Percentiles rank a stretch among this genome's conserved stretches.
Conservation (phyloP, 53 echinoderm and acorn worm genomes). For the Echinometra lucunter region DNA sequence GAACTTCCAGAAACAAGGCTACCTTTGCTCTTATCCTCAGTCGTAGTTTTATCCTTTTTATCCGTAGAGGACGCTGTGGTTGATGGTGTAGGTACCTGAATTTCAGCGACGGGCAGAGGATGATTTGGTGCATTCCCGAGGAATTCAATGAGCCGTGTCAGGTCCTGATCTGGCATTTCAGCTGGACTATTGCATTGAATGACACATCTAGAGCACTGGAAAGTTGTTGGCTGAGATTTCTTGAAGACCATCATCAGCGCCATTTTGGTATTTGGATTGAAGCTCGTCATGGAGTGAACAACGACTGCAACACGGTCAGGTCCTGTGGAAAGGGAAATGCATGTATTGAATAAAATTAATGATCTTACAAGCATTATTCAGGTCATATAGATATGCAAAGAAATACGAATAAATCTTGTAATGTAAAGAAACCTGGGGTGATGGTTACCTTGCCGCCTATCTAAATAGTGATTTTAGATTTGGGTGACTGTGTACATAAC, state of each 20-base stretch:
- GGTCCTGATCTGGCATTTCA: conserved; percentile 13
- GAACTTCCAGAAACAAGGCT: background rate
- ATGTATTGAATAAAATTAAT: background rate
- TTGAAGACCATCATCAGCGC: conserved; percentile 62
- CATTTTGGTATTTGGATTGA: conserved; percentile 9
- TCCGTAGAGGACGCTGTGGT: background rate
- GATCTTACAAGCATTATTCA: no score
- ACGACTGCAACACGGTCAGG: conserved; percentile 54
- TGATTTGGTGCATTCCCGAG: background rate
- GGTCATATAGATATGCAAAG: no score
- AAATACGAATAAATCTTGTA: no score
- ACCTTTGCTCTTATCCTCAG: background rate
- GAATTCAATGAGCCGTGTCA: background rate
- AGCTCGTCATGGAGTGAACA: conserved; percentile 60
- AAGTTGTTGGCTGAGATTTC: conserved; percentile 51
- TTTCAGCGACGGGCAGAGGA: background rate
- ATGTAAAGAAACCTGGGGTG: no score
- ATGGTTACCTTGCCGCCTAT: no score
- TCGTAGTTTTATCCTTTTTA: background rate
- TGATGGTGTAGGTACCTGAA: background rate
- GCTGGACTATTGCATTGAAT: conserved; percentile 36
- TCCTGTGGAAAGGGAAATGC: conserved; percentile 38
- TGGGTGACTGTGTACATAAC: no score
- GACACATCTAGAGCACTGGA: conserved; percentile 58
- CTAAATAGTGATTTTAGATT: no score